Evolutionary conservation across 1,140 invertebrate species (phyloP).

Genomic region (Drosophila obscura): DNA sequence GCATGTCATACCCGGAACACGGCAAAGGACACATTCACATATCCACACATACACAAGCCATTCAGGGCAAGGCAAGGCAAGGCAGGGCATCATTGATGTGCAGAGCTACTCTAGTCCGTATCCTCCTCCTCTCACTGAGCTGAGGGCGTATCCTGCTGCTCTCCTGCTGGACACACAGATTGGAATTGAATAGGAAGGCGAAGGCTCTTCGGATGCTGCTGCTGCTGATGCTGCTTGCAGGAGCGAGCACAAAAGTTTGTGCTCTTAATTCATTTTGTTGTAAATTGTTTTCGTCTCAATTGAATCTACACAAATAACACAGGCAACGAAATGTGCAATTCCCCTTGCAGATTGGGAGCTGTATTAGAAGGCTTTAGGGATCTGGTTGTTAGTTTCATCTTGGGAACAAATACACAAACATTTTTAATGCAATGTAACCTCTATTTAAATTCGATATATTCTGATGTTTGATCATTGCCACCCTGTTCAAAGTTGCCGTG

Average conservation of each 20-base stretch:
- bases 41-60: conserved; percentile 21
- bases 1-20: conserved; percentile 48
- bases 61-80: background rate
- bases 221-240: conserved; percentile 22
- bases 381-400: too few species aligned
- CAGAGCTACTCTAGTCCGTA: conserved; percentile 33
- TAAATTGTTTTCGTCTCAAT: conserved; percentile 65
- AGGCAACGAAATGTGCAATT: conserved; percentile 5
- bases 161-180: conserved; percentile 54
- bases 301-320: conserved; percentile 27
- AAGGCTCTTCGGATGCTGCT: conserved; percentile 25
- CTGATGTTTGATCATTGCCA: too few species aligned
- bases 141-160: conserved; percentile 39
- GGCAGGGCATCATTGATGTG: conserved; percentile 31
- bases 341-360: background rate
- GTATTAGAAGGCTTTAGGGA: too few species aligned
- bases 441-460: too few species aligned
- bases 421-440: too few species aligned
- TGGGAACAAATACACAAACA: too few species aligned
- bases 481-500: background rate
- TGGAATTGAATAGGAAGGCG: conserved; percentile 55
- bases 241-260: conserved; percentile 22
- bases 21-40: conserved; percentile 24
- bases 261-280: conserved; percentile 67
- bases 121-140: too few species aligned